Evolutionary conservation across 2,888 invertebrate species (phyloP).

Genomic region (Aplocera efformata): DNA sequence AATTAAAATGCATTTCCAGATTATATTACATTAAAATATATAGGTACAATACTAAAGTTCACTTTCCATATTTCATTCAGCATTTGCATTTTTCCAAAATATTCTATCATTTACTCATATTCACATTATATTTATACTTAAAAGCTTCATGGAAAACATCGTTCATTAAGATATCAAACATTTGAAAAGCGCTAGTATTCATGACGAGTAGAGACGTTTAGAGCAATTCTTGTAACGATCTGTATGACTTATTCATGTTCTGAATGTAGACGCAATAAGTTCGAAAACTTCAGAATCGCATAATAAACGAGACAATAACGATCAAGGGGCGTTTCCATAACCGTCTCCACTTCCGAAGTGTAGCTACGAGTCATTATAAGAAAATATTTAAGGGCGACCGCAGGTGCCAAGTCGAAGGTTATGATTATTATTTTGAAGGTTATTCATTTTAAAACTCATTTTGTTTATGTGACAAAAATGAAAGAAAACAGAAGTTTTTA

Average conservation of each 20-base stretch:
- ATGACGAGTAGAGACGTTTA: slow-evolving; percentile 46
- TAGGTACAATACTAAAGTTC: too few relatives aligned
- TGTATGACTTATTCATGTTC: slow-evolving; percentile 74
- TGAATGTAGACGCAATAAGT: slow-evolving; percentile 66
- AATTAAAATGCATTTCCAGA: too few relatives aligned
- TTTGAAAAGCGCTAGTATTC: slow-evolving; percentile 29
- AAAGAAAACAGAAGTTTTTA: too few relatives aligned
- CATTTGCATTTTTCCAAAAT: too few relatives aligned
- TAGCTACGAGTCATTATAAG: slow-evolving; percentile 5
- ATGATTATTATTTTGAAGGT: too few relatives aligned
- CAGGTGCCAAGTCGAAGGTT: too few relatives aligned
- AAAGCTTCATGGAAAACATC: not conserved
- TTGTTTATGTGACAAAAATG: too few relatives aligned
- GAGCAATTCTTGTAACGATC: slow-evolving; percentile 72
- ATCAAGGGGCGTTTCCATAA: slow-evolving; percentile 32
- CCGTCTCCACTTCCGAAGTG: slow-evolving; percentile 16
- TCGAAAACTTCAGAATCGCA: slow-evolving; percentile 57
- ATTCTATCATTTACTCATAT: too few relatives aligned
- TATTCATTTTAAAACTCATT: too few relatives aligned
- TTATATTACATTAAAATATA: too few relatives aligned
- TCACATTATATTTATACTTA: too few relatives aligned
- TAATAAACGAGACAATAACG: slow-evolving; percentile 70
- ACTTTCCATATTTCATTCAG: too few relatives aligned
- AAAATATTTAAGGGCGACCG: not conserved
- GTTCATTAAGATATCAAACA: slow-evolving; percentile 6